phyloP scores from a whole-genome alignment of 2,888 invertebrate species.

The Ochropacha duplaris region DNA sequence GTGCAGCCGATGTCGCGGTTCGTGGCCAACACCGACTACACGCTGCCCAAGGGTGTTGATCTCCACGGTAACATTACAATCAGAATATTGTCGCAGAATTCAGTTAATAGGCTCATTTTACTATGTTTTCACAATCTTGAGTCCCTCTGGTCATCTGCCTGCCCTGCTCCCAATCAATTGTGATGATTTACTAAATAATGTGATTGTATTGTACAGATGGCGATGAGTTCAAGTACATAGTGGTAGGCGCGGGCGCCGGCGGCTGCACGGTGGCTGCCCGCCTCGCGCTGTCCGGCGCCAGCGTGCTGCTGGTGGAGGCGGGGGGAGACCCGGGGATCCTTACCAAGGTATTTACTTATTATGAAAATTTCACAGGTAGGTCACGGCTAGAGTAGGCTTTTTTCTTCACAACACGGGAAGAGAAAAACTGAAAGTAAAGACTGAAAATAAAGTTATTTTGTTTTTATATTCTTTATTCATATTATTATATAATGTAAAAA shows the following conservation, averaged over 20 bases:
- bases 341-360: conserved; percentile 31
- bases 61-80: neutral
- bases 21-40: neutral
- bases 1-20: neutral
- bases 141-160: no score
- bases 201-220: conserved; percentile 36
- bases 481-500: no score
- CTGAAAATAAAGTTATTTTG: no score
- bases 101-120: no score
- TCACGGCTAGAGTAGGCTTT: no score
- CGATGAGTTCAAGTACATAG: conserved; percentile 71
- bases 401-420: no score
- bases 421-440: no score
- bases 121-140: no score
- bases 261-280: conserved; percentile 53
- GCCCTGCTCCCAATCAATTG: no score
- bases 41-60: conserved; percentile 1
- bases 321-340: conserved; percentile 45
- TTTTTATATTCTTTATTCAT: no score
- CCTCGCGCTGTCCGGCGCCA: conserved; percentile 46
- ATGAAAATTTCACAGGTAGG: no score
- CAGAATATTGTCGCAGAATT: no score
- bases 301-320: conserved; percentile 58
- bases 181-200: neutral
- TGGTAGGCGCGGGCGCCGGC: conserved; percentile 74